These are phyloP conservation scores for Orthochromis malagaraziensis DNA, from an alignment of 2,113 vertebrate species.

Conservation along the genomic window DNA sequence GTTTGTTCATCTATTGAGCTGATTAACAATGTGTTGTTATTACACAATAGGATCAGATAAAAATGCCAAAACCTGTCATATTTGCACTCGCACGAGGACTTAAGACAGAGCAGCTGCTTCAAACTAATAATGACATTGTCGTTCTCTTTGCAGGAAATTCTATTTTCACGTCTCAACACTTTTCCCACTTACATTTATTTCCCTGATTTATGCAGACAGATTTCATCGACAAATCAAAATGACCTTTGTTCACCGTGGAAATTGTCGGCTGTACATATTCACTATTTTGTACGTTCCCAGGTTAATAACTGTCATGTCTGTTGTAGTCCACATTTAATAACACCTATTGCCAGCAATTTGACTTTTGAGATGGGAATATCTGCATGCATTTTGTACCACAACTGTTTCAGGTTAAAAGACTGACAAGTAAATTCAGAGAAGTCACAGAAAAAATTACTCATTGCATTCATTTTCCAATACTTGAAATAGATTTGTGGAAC, in stretches of 20 bases:
- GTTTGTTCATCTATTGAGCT: slow-evolving; percentile 41
- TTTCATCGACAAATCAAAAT: slow-evolving; percentile 16
- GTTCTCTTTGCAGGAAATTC: neutral
- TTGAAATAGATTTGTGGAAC: slow-evolving; percentile 57
- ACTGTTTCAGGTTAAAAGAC: slow-evolving; percentile 56
- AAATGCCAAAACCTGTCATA: neutral
- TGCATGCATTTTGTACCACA: slow-evolving; percentile 39
- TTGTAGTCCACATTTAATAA: slow-evolving; percentile 40
- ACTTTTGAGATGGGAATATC: slow-evolving; percentile 52
- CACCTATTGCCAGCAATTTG: slow-evolving; percentile 57
- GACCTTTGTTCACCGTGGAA: slow-evolving; percentile 3
- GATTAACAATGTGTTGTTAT: slow-evolving; percentile 45
- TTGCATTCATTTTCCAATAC: slow-evolving; percentile 53
- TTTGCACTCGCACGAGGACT: slow-evolving; percentile 2
- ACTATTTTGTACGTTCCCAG: neutral
- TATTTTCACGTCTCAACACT: neutral
- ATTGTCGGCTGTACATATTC: slow-evolving; percentile 22
- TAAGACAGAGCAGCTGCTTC: neutral
- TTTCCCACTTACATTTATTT: neutral
- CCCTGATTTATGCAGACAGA: slow-evolving; percentile 10
- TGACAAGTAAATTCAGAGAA: slow-evolving; percentile 54
- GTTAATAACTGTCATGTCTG: slow-evolving; percentile 48
- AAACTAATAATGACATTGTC: neutral
- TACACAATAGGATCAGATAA: slow-evolving; percentile 39
- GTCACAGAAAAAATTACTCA: slow-evolving; percentile 18